Evolutionary conservation across 2,888 invertebrate species (phyloP).

Genomic region (Keiferia lycopersicella): DNA sequence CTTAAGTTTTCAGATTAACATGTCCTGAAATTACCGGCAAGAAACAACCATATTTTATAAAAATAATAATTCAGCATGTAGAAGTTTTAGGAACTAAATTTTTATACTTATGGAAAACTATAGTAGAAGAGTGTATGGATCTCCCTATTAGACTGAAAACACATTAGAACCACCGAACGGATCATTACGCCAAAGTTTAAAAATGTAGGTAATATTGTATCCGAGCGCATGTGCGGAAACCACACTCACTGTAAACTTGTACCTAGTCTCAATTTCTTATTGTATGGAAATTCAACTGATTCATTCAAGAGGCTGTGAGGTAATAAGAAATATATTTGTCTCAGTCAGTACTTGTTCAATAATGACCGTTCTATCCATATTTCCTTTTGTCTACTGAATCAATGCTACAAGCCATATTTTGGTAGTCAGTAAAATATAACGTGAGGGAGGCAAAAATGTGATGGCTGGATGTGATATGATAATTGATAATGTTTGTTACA

Average conservation of each 20-base stretch:
- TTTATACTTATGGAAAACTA: slow-evolving; percentile 22
- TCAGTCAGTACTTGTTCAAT: not conserved
- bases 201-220: slow-evolving; percentile 3
- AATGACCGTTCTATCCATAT: too few species aligned
- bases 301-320: slow-evolving; percentile 5
- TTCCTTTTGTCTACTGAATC: not conserved
- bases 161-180: slow-evolving; percentile 36
- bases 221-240: not conserved
- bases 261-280: not conserved
- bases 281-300: not conserved
- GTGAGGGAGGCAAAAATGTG: slow-evolving; percentile 48
- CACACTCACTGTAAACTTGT: not conserved
- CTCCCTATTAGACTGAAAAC: slow-evolving; percentile 37
- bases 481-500: slow-evolving; percentile 3
- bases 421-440: slow-evolving; percentile 37
- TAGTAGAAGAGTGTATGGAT: slow-evolving; percentile 27
- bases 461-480: slow-evolving; percentile 74
- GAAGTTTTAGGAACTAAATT: slow-evolving; percentile 10
- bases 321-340: slow-evolving; percentile 3
- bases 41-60: too few species aligned
- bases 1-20: too few species aligned
- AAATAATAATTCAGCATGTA: not conserved
- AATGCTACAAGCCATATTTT: slow-evolving; percentile 37
- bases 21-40: too few species aligned
- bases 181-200: slow-evolving; percentile 36